Base-by-base conservation (phyloP, 37 sponge, comb jelly and placozoan species). In the Theonella swinhoei region DNA sequence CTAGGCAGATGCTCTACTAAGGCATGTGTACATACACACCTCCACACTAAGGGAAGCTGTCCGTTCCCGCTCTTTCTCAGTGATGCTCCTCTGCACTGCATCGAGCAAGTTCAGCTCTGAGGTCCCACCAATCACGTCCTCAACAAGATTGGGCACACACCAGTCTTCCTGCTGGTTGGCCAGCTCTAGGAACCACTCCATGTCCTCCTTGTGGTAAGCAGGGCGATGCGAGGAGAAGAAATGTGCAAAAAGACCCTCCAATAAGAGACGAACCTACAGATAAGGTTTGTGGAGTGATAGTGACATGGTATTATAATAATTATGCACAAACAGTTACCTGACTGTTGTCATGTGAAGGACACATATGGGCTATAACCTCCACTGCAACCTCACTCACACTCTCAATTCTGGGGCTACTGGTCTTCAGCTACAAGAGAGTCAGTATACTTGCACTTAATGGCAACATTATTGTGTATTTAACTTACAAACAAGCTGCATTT, bases 171-270 rank as follows among this genome's bases (percentile, higher is more conserved):
- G 87, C 37, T 62, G 22, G 68, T 86, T 86, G 58, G 87, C 87
- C 42, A 86, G 87, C 70, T 86, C 64, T 25, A 86, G 74, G 63
- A 86, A 86, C 87, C 87, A 86, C 20, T 36, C 39, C 22, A 63
- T 26, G 66, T 86, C 87, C 4, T 72, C 67, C 11, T 24, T 14
- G 33, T 76, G 60, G 64, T 59, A 83, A 22, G 11, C n/a, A 0
- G 0, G 9, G 14, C 86, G 42, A 29, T 68, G 31, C 33, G 78
- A 1, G 0, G 86, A 72, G 63, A 86, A 86, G 54, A 79, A 79
- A 74, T 79, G 80, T 19, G 68, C 62, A 64, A 86, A 79, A 14
- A 86, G 68, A 2, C 80, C 87, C 38, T 86, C 87, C 68, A 76
- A 26, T 4, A 78, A 43, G 29, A 34, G 40, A 3, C 79, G 65